These are phyloP conservation scores for Hydrophis major DNA, from an alignment of 2,797 vertebrate genomes.

Conservation along the genomic window DNA sequence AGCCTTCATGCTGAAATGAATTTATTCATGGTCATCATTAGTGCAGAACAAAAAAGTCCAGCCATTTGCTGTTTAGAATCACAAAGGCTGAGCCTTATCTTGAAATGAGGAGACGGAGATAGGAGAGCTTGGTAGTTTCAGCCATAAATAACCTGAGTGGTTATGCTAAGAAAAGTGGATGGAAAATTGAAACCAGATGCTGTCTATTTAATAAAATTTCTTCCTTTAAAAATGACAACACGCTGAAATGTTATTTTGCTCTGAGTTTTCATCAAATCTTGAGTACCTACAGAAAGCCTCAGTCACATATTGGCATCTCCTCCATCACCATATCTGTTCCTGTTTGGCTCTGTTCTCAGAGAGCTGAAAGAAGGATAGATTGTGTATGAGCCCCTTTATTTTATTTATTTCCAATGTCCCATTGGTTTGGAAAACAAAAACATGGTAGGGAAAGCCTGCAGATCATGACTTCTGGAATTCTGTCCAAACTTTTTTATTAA, in stretches of 20 bases:
- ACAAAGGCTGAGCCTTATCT: not conserved
- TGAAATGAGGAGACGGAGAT: not conserved
- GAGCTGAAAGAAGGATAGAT: not conserved
- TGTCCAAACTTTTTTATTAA: not conserved
- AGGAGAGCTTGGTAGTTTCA: not conserved
- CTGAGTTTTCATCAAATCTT: not conserved
- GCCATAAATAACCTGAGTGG: not conserved
- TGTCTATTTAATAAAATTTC: not conserved
- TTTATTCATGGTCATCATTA: not conserved
- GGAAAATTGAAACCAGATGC: not conserved
- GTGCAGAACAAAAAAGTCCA: not conserved
- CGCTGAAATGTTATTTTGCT: not conserved
- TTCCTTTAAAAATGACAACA: not conserved
- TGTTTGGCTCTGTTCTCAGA: not conserved
- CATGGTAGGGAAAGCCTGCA: not conserved
- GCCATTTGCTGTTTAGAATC: not conserved
- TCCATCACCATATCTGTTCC: not conserved
- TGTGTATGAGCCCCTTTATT: not conserved
- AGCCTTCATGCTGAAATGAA: not conserved
- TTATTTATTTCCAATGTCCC: not conserved
- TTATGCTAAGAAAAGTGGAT: not conserved
- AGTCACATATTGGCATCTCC: not conserved
- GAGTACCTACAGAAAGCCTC: not conserved
- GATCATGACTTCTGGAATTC: not conserved
- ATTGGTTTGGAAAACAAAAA: not conserved